Evolutionary conservation across 1,140 invertebrate genomes (phyloP), one percentile per base, ranked within the genome.

Genomic region (Chironomus striatipennis): DNA sequence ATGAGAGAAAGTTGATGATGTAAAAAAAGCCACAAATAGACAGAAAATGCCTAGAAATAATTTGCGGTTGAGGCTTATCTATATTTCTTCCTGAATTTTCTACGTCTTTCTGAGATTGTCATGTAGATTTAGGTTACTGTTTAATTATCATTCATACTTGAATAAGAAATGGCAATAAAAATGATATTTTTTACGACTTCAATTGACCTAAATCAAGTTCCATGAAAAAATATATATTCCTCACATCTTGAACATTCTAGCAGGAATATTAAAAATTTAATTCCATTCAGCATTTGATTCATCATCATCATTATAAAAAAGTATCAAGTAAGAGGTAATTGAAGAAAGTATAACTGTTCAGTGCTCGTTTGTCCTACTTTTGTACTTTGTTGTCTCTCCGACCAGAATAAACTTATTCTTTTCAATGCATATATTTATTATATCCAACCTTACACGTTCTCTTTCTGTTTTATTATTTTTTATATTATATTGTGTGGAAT

Each of bases 311-410:
- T 34, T 34, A 34, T 34, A 34, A 34, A 34, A 34, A 34, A 34
- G 24, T 34, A 34, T 34, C 24, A 34, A 34, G 24, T 34, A 34
- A 34, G 24, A 34, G 24, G 24, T 34, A 34, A 34, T 34, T 57
- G n/a, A 57, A 57, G 47, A 57, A 57, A 57, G 47, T 57, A 57
- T 57, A 57, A 57, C 47, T 57, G 47, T 57, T 12, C 47, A 57
- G 47, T 57, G 47, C 12, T 57, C 47, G n/a, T 57, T 15, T 57
- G 47, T 57, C 47, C 47, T 57, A 57, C 47, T 57, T 57, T 57
- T 57, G n/a, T 47, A 47, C n/a, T 12, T n/a, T 57, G 47, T 57
- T 57, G 47, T 12, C 47, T 57, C 47, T 57, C 47, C 4, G 12
- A n/a, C 47, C 12, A 57, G 47, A 57, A 57, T 57, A 57, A 57